Conservation (phyloP, 2,797 vertebrate genomes). For the Phrynocephalus forsythii region DNA sequence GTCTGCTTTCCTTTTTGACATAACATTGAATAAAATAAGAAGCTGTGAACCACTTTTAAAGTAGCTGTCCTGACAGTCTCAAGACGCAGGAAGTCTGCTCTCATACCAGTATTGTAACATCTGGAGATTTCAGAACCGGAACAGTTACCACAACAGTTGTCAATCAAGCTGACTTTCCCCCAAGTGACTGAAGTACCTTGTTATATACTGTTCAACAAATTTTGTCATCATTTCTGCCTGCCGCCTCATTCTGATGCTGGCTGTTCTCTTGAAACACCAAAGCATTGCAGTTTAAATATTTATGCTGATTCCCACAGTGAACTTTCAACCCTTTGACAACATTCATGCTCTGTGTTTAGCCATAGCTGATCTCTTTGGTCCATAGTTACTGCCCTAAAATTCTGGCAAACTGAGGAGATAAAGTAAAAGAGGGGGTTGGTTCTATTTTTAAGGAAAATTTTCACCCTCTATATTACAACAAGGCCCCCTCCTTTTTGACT, state of each 20-base stretch:
- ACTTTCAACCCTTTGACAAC: not conserved
- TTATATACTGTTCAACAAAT: slow-evolving; percentile 12
- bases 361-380: not conserved
- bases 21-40: slow-evolving; percentile 2
- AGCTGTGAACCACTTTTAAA: slow-evolving; percentile 20
- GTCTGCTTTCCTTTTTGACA: slow-evolving; percentile 28
- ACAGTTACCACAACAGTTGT: not conserved
- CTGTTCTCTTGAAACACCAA: slow-evolving; percentile 7
- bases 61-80: slow-evolving; percentile 8
- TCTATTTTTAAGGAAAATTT: not conserved
- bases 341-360: not conserved
- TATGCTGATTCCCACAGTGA: slow-evolving; percentile 25
- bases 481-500: not conserved
- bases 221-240: not conserved
- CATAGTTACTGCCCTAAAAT: not conserved
- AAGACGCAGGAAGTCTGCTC: slow-evolving; percentile 16
- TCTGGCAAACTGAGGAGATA: not conserved
- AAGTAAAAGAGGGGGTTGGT: not conserved
- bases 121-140: not conserved
- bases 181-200: not conserved
- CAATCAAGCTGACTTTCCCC: not conserved
- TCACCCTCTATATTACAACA: not conserved
- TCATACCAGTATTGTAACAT: not conserved
- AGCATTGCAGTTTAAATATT: not conserved
- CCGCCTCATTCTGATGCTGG: not conserved